phyloP scores from a whole-genome alignment of 1,140 invertebrate genomes.

The Eupristina koningsbergeri region DNA sequence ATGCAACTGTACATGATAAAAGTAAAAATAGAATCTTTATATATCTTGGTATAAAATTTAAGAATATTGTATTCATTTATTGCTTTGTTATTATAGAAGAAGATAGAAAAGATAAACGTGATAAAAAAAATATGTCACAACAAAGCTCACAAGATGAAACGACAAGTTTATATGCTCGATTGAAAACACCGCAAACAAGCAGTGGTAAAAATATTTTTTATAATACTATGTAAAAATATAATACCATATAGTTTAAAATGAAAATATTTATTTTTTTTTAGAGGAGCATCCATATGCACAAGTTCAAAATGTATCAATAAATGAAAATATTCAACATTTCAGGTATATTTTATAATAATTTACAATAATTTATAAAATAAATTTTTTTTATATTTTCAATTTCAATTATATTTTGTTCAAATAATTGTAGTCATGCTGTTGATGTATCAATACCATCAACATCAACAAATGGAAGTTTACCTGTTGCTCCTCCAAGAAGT shows the following conservation, averaged over 20 bases:
- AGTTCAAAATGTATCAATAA: constrained; percentile 73
- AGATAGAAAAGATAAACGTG: constrained; percentile 65
- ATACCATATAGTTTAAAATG: neutral
- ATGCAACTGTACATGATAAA: constrained; percentile 79
- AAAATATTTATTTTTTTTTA: constrained; percentile 54
- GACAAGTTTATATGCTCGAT: constrained; percentile 76
- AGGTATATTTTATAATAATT: constrained; percentile 55
- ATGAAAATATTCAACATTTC: constrained; percentile 61
- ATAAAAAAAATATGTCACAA: constrained; percentile 73
- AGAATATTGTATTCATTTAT: constrained; percentile 20
- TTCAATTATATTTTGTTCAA: constrained; percentile 45
- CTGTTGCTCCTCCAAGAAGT: constrained; percentile 71
- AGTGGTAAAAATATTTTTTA: constrained; percentile 56
- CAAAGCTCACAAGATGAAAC: constrained; percentile 78
- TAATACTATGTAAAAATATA: constrained; percentile 2
- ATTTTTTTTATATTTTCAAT: neutral
- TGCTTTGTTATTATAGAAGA: constrained; percentile 49
- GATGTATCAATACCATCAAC: constrained; percentile 58
- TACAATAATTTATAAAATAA: neutral
- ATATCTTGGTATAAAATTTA: constrained; percentile 9
- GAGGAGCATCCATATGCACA: constrained; percentile 82
- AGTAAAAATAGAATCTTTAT: constrained; percentile 54
- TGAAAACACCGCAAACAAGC: constrained; percentile 70
- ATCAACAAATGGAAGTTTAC: constrained; percentile 59
- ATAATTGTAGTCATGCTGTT: constrained; percentile 54